phyloP scores from a whole-genome alignment of 2,113 vertebrate species.

The Ptilorrhoa leucosticta region DNA sequence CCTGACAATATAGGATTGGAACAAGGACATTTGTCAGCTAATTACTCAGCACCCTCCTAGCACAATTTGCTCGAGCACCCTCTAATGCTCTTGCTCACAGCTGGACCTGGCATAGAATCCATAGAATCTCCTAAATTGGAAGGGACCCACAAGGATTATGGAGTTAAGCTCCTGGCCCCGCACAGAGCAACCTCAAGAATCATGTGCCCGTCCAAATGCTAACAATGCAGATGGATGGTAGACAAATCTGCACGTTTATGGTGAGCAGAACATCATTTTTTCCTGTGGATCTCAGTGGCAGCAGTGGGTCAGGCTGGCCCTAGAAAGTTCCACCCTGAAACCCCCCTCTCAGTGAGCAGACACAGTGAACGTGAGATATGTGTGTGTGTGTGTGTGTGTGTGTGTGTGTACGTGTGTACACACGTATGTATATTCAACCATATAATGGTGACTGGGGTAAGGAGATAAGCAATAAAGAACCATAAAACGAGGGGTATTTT shows the following conservation, averaged over 20 bases:
- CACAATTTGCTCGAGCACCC: background rate
- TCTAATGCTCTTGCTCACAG: background rate
- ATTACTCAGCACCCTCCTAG: background rate
- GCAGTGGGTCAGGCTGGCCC: background rate
- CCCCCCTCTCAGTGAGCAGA: background rate
- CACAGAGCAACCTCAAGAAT: background rate
- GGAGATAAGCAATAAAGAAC: background rate
- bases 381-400: no score
- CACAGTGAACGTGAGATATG: accelerated
- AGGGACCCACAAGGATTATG: accelerated
- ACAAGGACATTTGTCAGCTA: background rate
- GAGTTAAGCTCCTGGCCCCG: background rate
- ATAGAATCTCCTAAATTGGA: background rate
- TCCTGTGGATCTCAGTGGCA: background rate
- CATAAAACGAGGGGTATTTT: background rate
- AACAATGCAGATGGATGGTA: background rate
- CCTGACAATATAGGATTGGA: background rate
- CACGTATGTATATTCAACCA: background rate
- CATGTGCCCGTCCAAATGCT: background rate
- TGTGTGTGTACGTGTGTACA: background rate
- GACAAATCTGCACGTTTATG: background rate
- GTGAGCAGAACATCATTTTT: accelerated
- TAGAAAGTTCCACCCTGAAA: background rate
- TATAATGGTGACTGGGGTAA: background rate
- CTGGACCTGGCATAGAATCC: background rate